Base-by-base conservation (phyloP, 2,113 vertebrate genomes). In the Rousettus leschenaultii region DNA sequence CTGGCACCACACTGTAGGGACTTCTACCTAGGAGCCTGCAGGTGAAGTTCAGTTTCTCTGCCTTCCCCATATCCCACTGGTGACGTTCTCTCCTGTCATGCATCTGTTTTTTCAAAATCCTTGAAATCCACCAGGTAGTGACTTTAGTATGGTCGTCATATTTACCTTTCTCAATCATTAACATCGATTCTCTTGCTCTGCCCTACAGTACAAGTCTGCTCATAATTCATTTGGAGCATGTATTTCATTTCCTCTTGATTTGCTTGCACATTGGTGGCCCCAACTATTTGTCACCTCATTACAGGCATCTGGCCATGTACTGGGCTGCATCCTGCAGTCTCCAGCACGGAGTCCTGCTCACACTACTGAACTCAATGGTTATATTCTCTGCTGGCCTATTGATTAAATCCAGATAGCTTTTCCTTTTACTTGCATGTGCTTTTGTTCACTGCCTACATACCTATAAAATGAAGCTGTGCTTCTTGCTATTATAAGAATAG, bases 341-440 rank as follows among this genome's bases (percentile, higher is more conserved):
- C 35, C 51, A 38, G 38, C 8, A 15, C 18, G 55, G 16, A 19
- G 40, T 45, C 19, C 48, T 79, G 12, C 21, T 22, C 0, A 13
- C 5, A 6, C 21, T 6, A 13, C 55, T 51, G 2, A 83, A 15
- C 2, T 12, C 35, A 28, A 1, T 16, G 13, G 1, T 6, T 57
- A 0, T 38, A 14, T 68, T 73, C 57, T 48, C 43, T 43, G 40
- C 71, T 35, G 43, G 21, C 1, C 59, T 74, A 6, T 2, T 6
- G 10, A 38, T 35, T 19, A 16, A 18, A 15, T 40, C 14, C 2
- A 0, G 3, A 7, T 14, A 22, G 19, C 1, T 2, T 7, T 38
- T 59, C 33, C 80, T 63, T 51, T 65, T 89, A 21, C 19, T 6
- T 30, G 9, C 9, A 0, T 6, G 45, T 35, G 7, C 5, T 51